Evolutionary conservation across 2,797 vertebrate species (phyloP).

Genomic region (Kryptolebias ocellatus): DNA sequence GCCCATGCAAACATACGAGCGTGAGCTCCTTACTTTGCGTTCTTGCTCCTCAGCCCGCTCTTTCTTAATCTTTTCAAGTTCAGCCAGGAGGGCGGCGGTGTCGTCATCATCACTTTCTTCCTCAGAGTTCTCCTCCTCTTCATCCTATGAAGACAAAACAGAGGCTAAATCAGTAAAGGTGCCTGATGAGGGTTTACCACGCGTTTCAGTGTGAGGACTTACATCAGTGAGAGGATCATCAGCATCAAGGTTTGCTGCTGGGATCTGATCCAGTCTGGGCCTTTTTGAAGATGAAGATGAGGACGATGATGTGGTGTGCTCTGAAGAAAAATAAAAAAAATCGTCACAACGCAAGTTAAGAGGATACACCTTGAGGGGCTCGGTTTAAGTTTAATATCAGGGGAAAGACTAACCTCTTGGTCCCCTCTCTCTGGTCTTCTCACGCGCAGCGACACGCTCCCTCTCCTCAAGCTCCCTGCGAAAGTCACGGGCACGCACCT

Average conservation of each 20-base stretch:
- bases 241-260: constrained; percentile 96
- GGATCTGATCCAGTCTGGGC: constrained; percentile 95
- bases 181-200: background rate
- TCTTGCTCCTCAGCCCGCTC: constrained; percentile 97
- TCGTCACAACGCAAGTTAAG: background rate
- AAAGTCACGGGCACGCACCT: constrained; percentile 95
- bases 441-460: constrained; percentile 89
- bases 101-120: constrained; percentile 95
- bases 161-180: background rate
- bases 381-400: background rate
- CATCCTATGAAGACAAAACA: constrained; percentile 77
- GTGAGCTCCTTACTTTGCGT: constrained; percentile 86
- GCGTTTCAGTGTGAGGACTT: constrained; percentile 47
- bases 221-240: constrained; percentile 97
- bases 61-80: constrained; percentile 98
- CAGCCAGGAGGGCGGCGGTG: constrained; percentile 95
- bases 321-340: constrained; percentile 70
- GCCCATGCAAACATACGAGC: background rate
- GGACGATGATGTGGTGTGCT: constrained; percentile 92
- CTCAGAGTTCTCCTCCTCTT: constrained; percentile 90
- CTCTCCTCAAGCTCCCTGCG: constrained; percentile 96
- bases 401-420: constrained; percentile 85
- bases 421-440: constrained; percentile 94
- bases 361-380: background rate
- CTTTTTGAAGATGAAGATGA: constrained; percentile 97